A percentile compares a stretch with the other conserved stretches of the same genome.
phyloP scores from a whole-genome alignment of 2,797 vertebrate species.

The Rallus crepitans region DNA sequence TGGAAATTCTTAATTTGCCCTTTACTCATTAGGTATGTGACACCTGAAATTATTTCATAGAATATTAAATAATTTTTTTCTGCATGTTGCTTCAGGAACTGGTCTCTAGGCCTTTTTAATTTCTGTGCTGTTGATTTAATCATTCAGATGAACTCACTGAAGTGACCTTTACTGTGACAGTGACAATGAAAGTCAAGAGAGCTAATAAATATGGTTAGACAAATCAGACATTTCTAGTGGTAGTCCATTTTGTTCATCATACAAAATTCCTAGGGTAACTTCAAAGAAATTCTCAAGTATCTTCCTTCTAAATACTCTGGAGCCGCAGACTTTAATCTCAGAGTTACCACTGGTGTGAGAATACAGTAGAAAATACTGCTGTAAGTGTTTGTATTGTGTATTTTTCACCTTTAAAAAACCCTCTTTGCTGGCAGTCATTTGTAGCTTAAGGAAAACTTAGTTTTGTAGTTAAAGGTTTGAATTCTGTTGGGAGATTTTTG shows the following conservation, averaged over 20 bases:
- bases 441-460: neutral
- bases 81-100: neutral
- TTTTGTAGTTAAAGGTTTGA: neutral
- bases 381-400: neutral
- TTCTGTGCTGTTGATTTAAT: constrained; percentile 24
- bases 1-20: neutral
- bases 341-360: neutral
- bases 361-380: neutral
- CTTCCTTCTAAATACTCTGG: neutral
- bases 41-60: neutral
- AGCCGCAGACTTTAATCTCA: neutral
- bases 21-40: neutral
- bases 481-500: neutral
- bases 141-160: constrained; percentile 5
- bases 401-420: neutral
- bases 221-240: neutral
- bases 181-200: constrained; percentile 1
- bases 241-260: neutral
- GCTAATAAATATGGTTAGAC: neutral
- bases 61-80: neutral
- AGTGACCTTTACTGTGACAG: neutral
- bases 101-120: constrained; percentile 27
- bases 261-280: neutral
- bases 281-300: neutral
- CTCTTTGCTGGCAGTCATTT: neutral